These are phyloP conservation scores for Apamea monoglypha DNA, from an alignment of 2,888 invertebrate genomes.

Conservation along the genomic window DNA sequence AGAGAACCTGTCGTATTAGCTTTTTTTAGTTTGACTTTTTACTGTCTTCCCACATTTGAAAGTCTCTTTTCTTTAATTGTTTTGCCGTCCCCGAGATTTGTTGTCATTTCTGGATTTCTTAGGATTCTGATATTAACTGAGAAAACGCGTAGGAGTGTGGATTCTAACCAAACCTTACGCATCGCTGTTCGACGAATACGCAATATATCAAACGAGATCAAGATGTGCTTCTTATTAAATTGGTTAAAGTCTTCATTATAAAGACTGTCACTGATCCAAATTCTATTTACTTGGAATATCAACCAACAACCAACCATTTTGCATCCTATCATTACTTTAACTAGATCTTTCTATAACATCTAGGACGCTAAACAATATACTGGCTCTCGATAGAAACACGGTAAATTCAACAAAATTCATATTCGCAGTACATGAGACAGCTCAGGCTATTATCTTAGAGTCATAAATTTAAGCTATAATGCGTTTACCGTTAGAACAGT, in stretches of 20 bases:
- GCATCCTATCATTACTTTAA: background rate
- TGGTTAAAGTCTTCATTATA: background rate
- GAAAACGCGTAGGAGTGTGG: background rate
- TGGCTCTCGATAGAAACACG: slow-evolving; percentile 18
- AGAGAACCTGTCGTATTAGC: slow-evolving; percentile 19
- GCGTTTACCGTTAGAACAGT: slow-evolving; percentile 65
- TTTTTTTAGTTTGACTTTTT: slow-evolving; percentile 21
- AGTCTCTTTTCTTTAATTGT: slow-evolving; percentile 12
- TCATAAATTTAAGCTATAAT: slow-evolving; percentile 65
- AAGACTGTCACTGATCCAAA: background rate
- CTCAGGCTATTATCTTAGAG: slow-evolving; percentile 58
- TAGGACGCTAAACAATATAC: slow-evolving; percentile 17
- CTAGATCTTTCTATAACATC: background rate
- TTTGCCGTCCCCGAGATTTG: background rate
- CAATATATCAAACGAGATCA: background rate
- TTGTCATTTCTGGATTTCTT: slow-evolving; percentile 1
- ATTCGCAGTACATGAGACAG: slow-evolving; percentile 38
- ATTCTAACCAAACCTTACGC: background rate
- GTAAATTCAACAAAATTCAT: slow-evolving; percentile 53
- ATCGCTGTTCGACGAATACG: background rate
- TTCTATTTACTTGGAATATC: background rate
- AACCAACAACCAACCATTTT: background rate
- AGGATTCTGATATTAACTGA: background rate
- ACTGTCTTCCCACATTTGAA: background rate
- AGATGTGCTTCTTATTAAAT: background rate